Percentiles rank a stretch among this genome's conserved stretches.
These are phyloP conservation scores for Amiota minor DNA, from an alignment of 2,888 invertebrate genomes.

Conservation along the genomic window DNA sequence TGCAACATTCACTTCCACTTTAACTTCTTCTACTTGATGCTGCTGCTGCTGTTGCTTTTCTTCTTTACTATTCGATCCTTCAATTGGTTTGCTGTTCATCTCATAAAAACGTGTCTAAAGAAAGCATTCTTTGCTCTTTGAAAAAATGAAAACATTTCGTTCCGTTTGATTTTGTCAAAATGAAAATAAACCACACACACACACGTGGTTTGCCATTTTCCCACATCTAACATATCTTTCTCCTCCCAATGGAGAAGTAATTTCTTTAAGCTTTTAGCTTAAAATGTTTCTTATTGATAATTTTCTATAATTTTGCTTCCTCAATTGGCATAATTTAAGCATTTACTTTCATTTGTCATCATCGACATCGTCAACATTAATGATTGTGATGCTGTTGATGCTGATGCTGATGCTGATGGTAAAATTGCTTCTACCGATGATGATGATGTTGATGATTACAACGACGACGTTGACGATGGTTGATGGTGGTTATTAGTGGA, in stretches of 20 bases:
- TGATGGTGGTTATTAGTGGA: background rate
- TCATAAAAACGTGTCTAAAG: conserved; percentile 27
- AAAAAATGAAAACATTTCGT: background rate
- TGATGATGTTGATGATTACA: no score
- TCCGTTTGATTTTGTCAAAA: conserved; percentile 2
- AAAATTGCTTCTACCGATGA: background rate
- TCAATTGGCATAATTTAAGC: conserved; percentile 54
- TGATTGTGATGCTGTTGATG: background rate
- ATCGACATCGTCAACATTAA: background rate
- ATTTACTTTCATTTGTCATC: conserved; percentile 36
- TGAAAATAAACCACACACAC: background rate
- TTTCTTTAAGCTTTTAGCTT: conserved; percentile 32
- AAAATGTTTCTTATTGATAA: conserved; percentile 33
- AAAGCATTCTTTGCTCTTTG: background rate
- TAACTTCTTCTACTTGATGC: background rate
- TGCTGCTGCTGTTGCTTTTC: background rate
- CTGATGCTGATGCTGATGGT: background rate
- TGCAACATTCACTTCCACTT: background rate
- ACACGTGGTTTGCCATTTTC: no score
- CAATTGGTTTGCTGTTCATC: background rate
- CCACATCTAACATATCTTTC: background rate
- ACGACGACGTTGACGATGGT: conserved; percentile 5
- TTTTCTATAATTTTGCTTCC: conserved; percentile 52
- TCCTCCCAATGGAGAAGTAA: background rate
- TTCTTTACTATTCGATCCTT: no score